A percentile compares a stretch with the other conserved stretches of the same genome.
phyloP scores from a whole-genome alignment of 2,113 vertebrate genomes.

The Hystrix cristata region DNA sequence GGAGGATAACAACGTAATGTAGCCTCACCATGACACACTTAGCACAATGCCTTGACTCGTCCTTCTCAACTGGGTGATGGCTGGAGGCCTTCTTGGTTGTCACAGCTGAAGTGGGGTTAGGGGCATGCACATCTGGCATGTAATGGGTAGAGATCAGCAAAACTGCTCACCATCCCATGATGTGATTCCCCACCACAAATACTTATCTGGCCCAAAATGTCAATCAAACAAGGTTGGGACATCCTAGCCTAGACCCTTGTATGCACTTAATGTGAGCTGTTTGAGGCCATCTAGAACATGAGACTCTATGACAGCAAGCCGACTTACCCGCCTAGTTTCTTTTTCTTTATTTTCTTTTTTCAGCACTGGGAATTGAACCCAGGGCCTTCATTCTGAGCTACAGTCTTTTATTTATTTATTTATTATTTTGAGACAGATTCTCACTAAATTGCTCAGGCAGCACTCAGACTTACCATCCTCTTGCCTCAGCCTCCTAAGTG shows the following conservation, averaged over 20 bases:
- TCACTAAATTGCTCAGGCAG: not conserved
- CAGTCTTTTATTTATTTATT: not conserved
- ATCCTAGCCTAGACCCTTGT: not conserved
- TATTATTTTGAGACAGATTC: not conserved
- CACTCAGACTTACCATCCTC: not conserved
- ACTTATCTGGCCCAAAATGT: not conserved
- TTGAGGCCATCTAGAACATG: not conserved
- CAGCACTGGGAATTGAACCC: not conserved
- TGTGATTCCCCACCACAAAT: not conserved
- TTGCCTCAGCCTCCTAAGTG: not conserved
- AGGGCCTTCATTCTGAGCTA: not conserved
- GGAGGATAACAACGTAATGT: not conserved
- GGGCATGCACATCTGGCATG: not conserved
- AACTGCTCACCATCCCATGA: fast-evolving
- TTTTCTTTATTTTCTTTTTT: not conserved
- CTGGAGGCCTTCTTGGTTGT: not conserved
- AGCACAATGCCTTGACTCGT: not conserved
- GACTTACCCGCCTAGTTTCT: not conserved
- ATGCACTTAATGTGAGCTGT: not conserved
- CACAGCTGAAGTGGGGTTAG: not conserved
- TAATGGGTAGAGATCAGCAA: not conserved
- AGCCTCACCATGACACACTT: not conserved
- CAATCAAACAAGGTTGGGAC: not conserved
- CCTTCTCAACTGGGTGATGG: not conserved
- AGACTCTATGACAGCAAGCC: not conserved